Evolutionary conservation across 2,797 vertebrate species (phyloP), one percentile per base, ranked within the genome.

Genomic region (Denticeps clupeoides): DNA sequence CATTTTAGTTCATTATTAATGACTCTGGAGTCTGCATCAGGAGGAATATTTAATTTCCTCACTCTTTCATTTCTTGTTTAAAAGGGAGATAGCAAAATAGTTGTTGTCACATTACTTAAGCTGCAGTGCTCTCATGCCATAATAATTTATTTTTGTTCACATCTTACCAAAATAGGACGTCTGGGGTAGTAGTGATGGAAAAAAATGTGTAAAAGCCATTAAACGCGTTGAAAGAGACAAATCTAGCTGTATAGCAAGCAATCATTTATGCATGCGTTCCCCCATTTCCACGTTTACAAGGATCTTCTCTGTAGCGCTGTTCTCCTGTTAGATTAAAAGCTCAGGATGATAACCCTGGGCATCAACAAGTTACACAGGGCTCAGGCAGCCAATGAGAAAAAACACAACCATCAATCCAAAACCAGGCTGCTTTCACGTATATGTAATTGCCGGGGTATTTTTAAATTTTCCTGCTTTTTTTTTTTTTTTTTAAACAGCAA

Each of bases 1-100:
- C 43, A 59, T 62, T 59, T 19, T 21, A 38, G 65, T 73, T 56
- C 15, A 68, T 64, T 65, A 63, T 64, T 65, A 64, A 69, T 51
- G 44, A 54, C 60, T 61, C 55, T 29, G 47, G 63, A 65, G 65
- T 46, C 53, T 65, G 53, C 44, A 63, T 55, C 46, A 41, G 55
- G 28, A 62, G 18, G 46, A 21, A 29, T 53, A 65, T 60, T 56
- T 43, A 38, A 69, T 59, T 55, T 55, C 53, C 58, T 45, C 59
- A 37, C 42, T 9, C 15, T 51, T 19, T 63, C 56, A 52, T 61
- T 58, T 57, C 27, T 40, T 50, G 27, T 55, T 52, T 51, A 45
- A 63, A 46, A 37, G 32, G 33, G 23, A 8, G 18, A 13, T 19
- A n/a, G n/a, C 23, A 41, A 22, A 12, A 31, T 45, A 21, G 13